phyloP scores from a whole-genome alignment of 1,140 invertebrate genomes.

The Drosophila parvula region DNA sequence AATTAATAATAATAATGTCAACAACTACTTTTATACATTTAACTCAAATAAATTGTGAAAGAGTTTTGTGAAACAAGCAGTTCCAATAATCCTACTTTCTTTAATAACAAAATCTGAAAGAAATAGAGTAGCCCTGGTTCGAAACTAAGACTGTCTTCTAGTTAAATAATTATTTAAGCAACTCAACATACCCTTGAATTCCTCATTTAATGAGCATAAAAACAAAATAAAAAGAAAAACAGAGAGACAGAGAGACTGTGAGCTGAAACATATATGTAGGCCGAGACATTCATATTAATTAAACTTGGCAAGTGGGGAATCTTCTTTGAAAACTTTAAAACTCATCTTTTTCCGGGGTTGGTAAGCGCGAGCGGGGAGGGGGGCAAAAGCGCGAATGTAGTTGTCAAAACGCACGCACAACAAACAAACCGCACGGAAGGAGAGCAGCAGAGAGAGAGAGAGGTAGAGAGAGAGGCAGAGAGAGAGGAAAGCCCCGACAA shows the following conservation, averaged over 20 bases:
- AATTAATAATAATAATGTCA: neutral
- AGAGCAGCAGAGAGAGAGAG: constrained; percentile 9
- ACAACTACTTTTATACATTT: neutral
- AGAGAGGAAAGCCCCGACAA: constrained; percentile 6
- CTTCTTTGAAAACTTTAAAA: constrained; percentile 41
- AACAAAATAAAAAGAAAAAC: constrained; percentile 27
- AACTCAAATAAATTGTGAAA: neutral
- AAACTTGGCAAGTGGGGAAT: constrained; percentile 34
- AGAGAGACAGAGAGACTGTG: neutral
- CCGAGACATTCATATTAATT: constrained; percentile 46
- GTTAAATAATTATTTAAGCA: neutral
- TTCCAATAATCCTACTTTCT: neutral
- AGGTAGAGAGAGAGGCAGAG: neutral
- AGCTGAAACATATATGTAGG: constrained; percentile 19
- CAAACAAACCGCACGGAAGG: constrained; percentile 33
- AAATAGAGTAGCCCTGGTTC: no score
- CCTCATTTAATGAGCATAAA: constrained; percentile 9
- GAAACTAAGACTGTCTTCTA: no score
- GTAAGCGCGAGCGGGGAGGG: neutral
- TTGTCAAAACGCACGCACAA: constrained; percentile 57
- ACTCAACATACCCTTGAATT: neutral
- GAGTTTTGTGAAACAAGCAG: no score
- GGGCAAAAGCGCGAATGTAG: constrained; percentile 32
- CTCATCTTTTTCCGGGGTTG: constrained; percentile 18
- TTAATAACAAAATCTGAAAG: no score